Conservation (phyloP, 1,140 invertebrate species). For the Manduca sexta region DNA sequence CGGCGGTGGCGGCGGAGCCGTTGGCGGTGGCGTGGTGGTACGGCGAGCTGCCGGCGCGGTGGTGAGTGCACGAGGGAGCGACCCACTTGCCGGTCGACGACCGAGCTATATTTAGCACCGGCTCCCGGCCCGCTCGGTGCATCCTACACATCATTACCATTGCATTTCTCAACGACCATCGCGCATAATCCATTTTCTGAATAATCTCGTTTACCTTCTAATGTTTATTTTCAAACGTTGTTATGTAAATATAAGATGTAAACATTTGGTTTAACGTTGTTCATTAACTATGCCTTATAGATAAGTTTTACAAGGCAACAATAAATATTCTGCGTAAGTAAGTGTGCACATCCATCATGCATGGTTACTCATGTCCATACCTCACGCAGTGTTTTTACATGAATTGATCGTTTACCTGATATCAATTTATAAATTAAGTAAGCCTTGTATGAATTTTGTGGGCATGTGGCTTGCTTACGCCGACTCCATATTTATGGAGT, state of each 20-base stretch:
- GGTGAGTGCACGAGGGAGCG: slow-evolving; percentile 37
- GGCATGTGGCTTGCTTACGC: no score
- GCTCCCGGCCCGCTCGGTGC: slow-evolving; percentile 35
- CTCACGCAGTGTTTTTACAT: no score
- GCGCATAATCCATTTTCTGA: slow-evolving; percentile 12
- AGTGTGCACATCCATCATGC: no score
- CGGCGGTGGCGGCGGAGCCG: slow-evolving; percentile 5
- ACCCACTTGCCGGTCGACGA: slow-evolving; percentile 57
- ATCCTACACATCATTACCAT: slow-evolving; percentile 45
- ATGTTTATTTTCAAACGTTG: slow-evolving; percentile 8
- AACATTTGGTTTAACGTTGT: slow-evolving; percentile 10
- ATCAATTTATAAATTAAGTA: no score
- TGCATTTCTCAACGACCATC: slow-evolving; percentile 39
- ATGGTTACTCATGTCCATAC: no score
- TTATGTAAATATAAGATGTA: slow-evolving; percentile 14
- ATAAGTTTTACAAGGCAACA: slow-evolving; percentile 1
- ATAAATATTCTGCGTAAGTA: no score
- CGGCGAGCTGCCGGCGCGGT: slow-evolving; percentile 12
- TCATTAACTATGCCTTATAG: slow-evolving; percentile 9
- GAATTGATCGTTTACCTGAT: no score
- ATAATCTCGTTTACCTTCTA: slow-evolving; percentile 22
- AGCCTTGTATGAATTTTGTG: no score
- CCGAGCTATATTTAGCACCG: slow-evolving; percentile 58
- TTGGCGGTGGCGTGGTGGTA: slow-evolving; percentile 9
- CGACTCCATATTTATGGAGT: no score